Percentiles rank a stretch among this genome's conserved stretches.
These are phyloP conservation scores for Octomys mimax DNA, from an alignment of 2,797 vertebrate genomes.

Conservation along the genomic window DNA sequence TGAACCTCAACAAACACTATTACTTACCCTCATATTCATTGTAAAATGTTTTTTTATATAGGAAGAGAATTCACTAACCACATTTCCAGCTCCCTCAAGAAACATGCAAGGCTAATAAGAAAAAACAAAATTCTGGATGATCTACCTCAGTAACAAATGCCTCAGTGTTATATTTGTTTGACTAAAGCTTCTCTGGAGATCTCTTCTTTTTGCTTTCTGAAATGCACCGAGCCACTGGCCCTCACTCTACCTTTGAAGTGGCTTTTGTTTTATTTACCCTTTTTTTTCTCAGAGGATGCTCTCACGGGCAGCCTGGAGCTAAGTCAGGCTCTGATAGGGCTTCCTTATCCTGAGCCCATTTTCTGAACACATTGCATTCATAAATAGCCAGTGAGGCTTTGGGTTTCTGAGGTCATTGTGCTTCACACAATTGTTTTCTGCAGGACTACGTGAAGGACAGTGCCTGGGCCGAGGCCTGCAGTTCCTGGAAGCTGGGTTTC, in stretches of 20 bases:
- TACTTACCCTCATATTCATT: constrained; percentile 1
- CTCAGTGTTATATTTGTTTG: not conserved
- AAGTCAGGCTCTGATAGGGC: constrained; percentile 81
- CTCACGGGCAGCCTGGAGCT: constrained; percentile 77
- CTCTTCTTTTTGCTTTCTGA: not conserved
- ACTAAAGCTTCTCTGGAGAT: not conserved
- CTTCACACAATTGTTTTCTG: constrained; percentile 92
- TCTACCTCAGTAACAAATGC: not conserved
- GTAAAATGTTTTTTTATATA: constrained; percentile 13
- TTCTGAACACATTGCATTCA: constrained; percentile 83
- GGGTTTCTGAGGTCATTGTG: constrained; percentile 88
- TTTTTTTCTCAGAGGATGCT: constrained; percentile 76
- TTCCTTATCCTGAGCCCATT: constrained; percentile 87
- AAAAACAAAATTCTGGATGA: not conserved
- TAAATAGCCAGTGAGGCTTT: constrained; percentile 87
- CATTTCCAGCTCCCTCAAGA: not conserved
- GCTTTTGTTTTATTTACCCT: constrained; percentile 54
- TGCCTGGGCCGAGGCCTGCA: constrained; percentile 81
- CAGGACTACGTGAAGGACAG: constrained; percentile 86
- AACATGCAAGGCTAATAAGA: not conserved
- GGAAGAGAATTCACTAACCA: not conserved
- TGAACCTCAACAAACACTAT: not conserved
- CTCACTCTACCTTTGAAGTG: constrained; percentile 60
- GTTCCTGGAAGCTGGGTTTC: constrained; percentile 89
- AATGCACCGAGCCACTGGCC: not conserved